Base-by-base conservation (phyloP, 1,140 invertebrate species). In the Magallana ariakensis region DNA sequence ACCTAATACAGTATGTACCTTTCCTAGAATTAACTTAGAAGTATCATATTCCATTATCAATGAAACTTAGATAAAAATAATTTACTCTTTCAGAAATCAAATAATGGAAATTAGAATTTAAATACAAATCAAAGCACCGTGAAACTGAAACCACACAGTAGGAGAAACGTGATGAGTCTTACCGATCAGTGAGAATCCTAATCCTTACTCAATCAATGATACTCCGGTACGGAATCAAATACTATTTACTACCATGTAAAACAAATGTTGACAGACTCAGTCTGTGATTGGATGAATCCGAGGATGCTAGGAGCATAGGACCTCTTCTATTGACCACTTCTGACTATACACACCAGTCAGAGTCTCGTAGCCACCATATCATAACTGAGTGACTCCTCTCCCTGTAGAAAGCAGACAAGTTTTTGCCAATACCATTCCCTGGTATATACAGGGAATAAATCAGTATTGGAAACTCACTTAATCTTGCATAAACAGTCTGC, bases 391-490 rank as follows among this genome's bases (percentile, higher is more conserved):
- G 22, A 26, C 66, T 75, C 22, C 22, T 75, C 22, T 9, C 19
- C 33, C 7, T 75, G 66, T 75, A 33, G 7, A 75, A 13, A 75
- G 66, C 13, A 75, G 66, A 26, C 19, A 75, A 46, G 22, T 75
- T 75, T 46, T 75, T 75, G 22, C 66, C 66, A 33, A 75, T 75
- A 75, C 22, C 22, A 75, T 75, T 75, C 19, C 22, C 58, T 16
- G 19, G 62, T 70, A 75, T 75, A 75, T 75, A 75, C 10, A 19
- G 13, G 9, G 22, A 75, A 75, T 75, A 75, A 75, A 75, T 75
- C 66, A 75, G 66, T 75, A 75, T 75, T 75, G 66, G 66, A 75
- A 75, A 75, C 66, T 75, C 66, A 75, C 66, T 75, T 75, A 75
- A 75, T 75, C 66, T 75, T 75, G 66, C 66, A 75, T 75, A 75